Percentiles rank a stretch among this genome's conserved stretches.
These are phyloP conservation scores for Rhagonycha fulva DNA, from an alignment of 2,888 invertebrate genomes.

Conservation along the genomic window DNA sequence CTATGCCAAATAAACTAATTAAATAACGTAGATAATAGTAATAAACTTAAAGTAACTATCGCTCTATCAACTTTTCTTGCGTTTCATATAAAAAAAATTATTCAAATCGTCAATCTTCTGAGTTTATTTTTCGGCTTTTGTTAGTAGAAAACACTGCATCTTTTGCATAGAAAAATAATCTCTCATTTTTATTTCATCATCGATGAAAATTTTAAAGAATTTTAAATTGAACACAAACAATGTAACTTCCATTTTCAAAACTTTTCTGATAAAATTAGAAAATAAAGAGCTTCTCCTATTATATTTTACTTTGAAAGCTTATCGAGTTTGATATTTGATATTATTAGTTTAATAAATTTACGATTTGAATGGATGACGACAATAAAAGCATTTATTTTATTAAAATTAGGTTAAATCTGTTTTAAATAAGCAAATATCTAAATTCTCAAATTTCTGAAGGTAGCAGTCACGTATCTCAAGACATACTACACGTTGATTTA, in stretches of 20 bases:
- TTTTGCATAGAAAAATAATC: neutral
- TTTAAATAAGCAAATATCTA: neutral
- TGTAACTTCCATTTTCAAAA: neutral
- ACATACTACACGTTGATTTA: neutral
- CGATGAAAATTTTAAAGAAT: conserved; percentile 5
- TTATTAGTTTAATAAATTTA: neutral
- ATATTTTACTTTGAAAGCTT: neutral
- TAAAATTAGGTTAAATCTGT: neutral
- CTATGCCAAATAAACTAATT: too few species aligned
- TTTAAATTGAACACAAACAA: neutral
- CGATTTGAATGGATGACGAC: neutral
- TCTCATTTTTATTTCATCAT: neutral
- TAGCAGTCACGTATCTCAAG: conserved; percentile 22
- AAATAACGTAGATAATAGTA: too few species aligned
- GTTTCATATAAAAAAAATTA: neutral
- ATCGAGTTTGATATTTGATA: neutral
- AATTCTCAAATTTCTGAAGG: conserved; percentile 22
- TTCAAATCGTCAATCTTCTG: neutral
- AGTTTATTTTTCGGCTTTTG: neutral
- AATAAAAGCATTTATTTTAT: neutral
- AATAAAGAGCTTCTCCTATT: neutral
- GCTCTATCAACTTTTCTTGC: neutral
- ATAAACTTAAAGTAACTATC: neutral
- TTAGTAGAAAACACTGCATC: neutral
- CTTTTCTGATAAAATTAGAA: neutral